Base-by-base conservation (phyloP, 2,113 vertebrate genomes). In the Tachysurus vachellii region DNA sequence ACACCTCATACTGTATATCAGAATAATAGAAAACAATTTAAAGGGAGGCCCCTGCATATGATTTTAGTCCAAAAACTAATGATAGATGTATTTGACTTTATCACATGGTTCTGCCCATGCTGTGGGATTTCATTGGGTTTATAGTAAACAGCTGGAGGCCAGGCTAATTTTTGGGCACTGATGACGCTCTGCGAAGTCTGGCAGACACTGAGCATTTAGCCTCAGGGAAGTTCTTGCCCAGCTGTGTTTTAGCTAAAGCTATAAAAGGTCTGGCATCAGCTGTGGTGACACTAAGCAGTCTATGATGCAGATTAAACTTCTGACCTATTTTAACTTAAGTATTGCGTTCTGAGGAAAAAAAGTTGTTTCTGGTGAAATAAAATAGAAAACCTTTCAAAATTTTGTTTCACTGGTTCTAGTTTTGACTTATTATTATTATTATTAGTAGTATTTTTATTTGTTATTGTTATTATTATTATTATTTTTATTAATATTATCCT, bases 221-320 rank as follows among this genome's bases (percentile, higher is more conserved):
- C 85, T 70, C 82, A 62, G 86, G 77, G 81, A 79, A 66, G 50
- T 86, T 87, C 59, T 36, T 82, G 68, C 47, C 86, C 88, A 88
- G 85, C 76, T 88, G 89, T 47, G 87, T 26, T 70, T 87, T n/a
- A 79, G 13, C 28, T 31, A 73, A 57, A 82, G 31, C 31, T 80
- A 83, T 70, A 61, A 31, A 77, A 84, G 80, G 47, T 83, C 12
- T 26, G 50, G 68, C 80, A 89, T 84, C 85, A 70, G 80, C 76
- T 86, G 42, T 88, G 81, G 14, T 62, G 64, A 50, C 64, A 59
- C 71, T 31, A 19, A 28, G 76, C 44, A 42, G 54, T 54, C 73
- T 50, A 0, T 62, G n/a, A 64, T 75, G 54, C 26, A 80, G 62
- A 53, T 76, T 84, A 81, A 81, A 81, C 79, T 54, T 23, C 19